These are phyloP conservation scores for Rotaria sp. DNA, from an alignment of 2,888 invertebrate species.

Conservation along the genomic window DNA sequence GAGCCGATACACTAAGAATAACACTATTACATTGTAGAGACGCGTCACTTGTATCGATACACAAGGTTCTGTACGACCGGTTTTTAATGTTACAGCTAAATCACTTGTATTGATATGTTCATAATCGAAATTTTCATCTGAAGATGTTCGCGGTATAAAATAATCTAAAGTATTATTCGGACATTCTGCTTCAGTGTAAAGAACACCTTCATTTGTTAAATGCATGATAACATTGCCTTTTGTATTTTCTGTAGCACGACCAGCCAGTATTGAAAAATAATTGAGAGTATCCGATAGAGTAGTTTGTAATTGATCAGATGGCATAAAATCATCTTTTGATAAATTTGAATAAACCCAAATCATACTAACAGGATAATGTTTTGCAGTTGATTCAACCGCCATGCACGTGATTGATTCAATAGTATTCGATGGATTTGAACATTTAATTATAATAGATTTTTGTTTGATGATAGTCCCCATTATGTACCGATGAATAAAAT, in stretches of 20 bases:
- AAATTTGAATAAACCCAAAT: neutral
- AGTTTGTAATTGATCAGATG: neutral
- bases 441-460: neutral
- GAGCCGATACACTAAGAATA: neutral
- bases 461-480: neutral
- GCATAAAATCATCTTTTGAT: neutral
- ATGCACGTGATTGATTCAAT: neutral
- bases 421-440: neutral
- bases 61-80: neutral
- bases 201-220: neutral
- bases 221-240: neutral
- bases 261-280: neutral
- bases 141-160: neutral
- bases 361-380: neutral
- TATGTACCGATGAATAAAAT: too few species aligned
- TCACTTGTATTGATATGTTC: too few species aligned
- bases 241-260: neutral
- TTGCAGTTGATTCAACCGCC: neutral
- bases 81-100: neutral
- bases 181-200: neutral
- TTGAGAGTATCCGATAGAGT: neutral
- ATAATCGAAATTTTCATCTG: neutral
- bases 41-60: neutral
- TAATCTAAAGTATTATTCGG: neutral
- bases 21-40: neutral